Base-by-base conservation (phyloP, 2,113 vertebrate species). In the Nerophis ophidion region DNA sequence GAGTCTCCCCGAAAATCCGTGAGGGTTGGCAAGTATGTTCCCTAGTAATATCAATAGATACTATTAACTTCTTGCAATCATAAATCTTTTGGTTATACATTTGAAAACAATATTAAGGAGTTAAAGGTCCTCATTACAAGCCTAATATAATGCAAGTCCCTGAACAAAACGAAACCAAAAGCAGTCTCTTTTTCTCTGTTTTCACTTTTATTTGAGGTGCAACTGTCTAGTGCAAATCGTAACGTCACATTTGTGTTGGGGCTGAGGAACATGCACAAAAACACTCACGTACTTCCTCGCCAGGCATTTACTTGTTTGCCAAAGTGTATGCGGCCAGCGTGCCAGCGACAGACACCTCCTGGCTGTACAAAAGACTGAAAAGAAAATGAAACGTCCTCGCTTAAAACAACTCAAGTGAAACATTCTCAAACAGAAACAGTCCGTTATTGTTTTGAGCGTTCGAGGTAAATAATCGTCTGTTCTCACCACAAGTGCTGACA, bases 151-250 rank as follows among this genome's bases (percentile, higher is more conserved):
- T 26, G 26, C 26, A 26, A 26, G 26, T 26, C 1, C 26, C 26
- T 3, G 26, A 50, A 15, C 5, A 45, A 58, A 58, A 46, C 7
- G n/a, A 46, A 17, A 26, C 26, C 3, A 35, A 48, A 48, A 36
- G 0, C 45, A 15, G 48, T 15, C 7, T 60, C 12, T 8, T 46
- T 49, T n/a, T 48, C 33, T 78, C 48, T 61, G 61, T 65, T 84
- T 82, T 77, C 63, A 64, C 72, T 87, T 89, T 84, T 88, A 88
- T 86, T 87, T 74, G 79, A 88, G 86, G 88, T 89, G 89, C 86
- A 86, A 84, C 87, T 82, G 84, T 89, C 86, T 87, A 89, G 89
- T 88, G 88, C 86, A 89, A 56, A 86, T 83, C 82, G 75, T 79
- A 82, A 87, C 72, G 80, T 88, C 88, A 89, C 85, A 89, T 89